Percentiles rank a stretch among this genome's conserved stretches.
phyloP scores from a whole-genome alignment of 2,797 vertebrate genomes.

The Carapus acus region DNA sequence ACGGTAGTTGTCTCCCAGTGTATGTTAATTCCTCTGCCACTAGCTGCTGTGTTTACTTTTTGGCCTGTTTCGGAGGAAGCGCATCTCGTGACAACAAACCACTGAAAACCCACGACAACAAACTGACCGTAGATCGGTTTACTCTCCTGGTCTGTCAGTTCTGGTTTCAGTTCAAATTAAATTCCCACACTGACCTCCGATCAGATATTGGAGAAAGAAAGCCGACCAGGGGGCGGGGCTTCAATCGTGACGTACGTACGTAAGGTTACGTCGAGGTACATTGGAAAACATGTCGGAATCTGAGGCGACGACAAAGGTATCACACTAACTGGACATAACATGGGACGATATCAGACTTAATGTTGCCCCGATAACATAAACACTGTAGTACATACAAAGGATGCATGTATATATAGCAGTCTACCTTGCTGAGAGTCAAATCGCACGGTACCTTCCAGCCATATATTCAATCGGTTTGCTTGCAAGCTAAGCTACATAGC shows the following conservation, averaged over 20 bases:
- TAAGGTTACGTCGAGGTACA: slow-evolving; percentile 27
- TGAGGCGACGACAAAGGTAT: slow-evolving; percentile 68
- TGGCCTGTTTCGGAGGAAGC: slow-evolving; percentile 32
- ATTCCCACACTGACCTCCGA: slow-evolving; percentile 49
- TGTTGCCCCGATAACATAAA: neutral
- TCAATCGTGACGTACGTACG: slow-evolving; percentile 31
- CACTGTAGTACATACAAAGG: fast-evolving
- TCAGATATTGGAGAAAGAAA: slow-evolving; percentile 34
- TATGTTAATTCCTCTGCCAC: slow-evolving; percentile 23
- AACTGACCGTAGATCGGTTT: slow-evolving; percentile 57
- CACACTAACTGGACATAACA: slow-evolving; percentile 11
- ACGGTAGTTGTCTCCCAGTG: neutral
- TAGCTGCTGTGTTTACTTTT: slow-evolving; percentile 60
- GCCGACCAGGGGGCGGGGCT: slow-evolving; percentile 28
- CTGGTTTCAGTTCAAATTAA: too few species aligned
- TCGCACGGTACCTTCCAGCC: neutral
- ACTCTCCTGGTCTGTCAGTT: too few species aligned
- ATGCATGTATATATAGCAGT: neutral
- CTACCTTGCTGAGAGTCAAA: neutral
- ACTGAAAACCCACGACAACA: neutral
- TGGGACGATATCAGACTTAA: neutral
- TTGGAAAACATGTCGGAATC: slow-evolving; percentile 68
- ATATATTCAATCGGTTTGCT: slow-evolving; percentile 17
- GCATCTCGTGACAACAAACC: slow-evolving; percentile 38
- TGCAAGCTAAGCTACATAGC: slow-evolving; percentile 37